Conservation (phyloP, 2,113 vertebrate genomes). For the Anolis carolinensis region DNA sequence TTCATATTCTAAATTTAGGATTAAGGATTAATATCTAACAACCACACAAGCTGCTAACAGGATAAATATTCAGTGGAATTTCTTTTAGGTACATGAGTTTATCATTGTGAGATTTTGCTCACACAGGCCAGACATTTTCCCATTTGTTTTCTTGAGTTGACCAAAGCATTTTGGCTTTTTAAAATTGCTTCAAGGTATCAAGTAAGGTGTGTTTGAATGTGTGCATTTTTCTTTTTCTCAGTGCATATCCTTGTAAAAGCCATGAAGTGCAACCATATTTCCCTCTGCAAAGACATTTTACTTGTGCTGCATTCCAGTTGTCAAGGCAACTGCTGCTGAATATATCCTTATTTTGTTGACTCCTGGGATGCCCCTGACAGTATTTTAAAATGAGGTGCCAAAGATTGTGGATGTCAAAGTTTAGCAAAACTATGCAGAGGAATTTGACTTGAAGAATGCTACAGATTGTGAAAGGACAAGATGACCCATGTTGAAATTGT, state of each 20-base stretch:
- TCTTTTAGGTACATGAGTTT: neutral
- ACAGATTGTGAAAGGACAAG: constrained; percentile 36
- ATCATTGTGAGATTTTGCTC: neutral
- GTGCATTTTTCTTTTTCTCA: neutral
- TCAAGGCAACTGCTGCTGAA: constrained; percentile 61
- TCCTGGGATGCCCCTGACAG: constrained; percentile 15
- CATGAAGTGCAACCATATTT: constrained; percentile 10
- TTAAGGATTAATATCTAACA: neutral
- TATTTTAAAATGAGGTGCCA: constrained; percentile 33
- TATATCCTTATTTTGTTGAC: constrained; percentile 54
- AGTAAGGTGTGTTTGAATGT: neutral
- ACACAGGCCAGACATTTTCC: neutral
- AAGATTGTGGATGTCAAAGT: constrained; percentile 25
- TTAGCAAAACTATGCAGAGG: constrained; percentile 35
- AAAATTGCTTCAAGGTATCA: neutral
- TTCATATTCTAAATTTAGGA: neutral
- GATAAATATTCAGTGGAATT: neutral
- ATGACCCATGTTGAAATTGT: constrained; percentile 30
- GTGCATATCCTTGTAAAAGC: constrained; percentile 2
- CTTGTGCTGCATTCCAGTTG: constrained; percentile 51
- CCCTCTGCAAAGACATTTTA: constrained; percentile 17
- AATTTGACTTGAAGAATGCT: neutral
- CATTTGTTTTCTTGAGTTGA: neutral
- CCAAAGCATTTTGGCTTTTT: neutral
- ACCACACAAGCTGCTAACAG: neutral